Percentiles rank a stretch among this genome's conserved stretches.
Conservation (phyloP, 2,888 invertebrate genomes). For the Tachystola acroxantha region DNA sequence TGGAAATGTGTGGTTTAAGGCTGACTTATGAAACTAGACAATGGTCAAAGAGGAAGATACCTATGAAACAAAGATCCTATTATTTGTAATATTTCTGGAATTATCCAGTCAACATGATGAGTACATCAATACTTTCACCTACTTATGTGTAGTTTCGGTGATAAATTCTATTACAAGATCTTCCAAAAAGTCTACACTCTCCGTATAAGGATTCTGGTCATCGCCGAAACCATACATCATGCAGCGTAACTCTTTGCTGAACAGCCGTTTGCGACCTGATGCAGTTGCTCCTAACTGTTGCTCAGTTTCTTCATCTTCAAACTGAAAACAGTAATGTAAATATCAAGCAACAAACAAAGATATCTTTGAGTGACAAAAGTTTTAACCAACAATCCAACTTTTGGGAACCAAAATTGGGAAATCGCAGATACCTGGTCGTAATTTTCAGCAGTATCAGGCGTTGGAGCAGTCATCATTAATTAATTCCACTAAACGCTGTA, state of each 20-base stretch:
- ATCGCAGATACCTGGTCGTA: conserved; percentile 53
- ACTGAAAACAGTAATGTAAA: conserved; percentile 26
- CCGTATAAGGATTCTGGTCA: conserved; percentile 99
- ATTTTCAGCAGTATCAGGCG: conserved; percentile 55
- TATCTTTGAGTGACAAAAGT: background rate
- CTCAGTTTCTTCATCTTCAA: conserved; percentile 85
- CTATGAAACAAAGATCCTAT: no score
- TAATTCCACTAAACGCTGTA: no score
- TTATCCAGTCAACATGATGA: no score
- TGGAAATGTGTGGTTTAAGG: no score
- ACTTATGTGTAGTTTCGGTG: conserved; percentile 93
- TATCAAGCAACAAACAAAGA: no score
- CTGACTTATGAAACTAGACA: no score
- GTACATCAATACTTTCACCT: no score
- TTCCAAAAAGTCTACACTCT: conserved; percentile 98
- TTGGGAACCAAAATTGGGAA: no score
- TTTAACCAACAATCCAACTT: no score
- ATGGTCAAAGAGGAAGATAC: no score
- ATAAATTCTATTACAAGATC: conserved; percentile 98
- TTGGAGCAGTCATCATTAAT: conserved; percentile 54
- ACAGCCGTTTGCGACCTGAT: conserved; percentile 88
- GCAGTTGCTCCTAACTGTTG: conserved; percentile 83
- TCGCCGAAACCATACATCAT: conserved; percentile 99
- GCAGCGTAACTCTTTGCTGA: conserved; percentile 94
- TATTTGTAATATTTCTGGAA: no score